Evolutionary conservation across 2,888 invertebrate genomes (phyloP).

Genomic region (Diaphora mendica): DNA sequence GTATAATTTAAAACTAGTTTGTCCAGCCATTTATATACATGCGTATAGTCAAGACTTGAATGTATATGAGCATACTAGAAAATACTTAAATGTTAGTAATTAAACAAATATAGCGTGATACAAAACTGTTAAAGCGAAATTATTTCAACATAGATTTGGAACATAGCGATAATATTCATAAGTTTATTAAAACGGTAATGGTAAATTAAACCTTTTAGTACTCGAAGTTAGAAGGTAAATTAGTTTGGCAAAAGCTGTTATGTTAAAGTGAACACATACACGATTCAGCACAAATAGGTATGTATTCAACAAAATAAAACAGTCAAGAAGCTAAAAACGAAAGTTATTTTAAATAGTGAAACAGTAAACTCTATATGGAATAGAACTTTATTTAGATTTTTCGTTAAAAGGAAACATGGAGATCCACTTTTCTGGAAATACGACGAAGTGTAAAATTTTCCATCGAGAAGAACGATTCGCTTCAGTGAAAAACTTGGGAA

Average conservation of each 20-base stretch:
- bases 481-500: not conserved
- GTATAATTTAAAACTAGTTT: conserved; percentile 38
- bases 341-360: not conserved
- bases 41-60: conserved; percentile 22
- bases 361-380: not conserved
- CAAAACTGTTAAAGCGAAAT: conserved; percentile 47
- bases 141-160: conserved; percentile 58
- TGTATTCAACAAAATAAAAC: not conserved
- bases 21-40: conserved; percentile 22
- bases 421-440: not conserved
- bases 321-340: not conserved
- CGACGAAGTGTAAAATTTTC: not conserved
- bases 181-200: conserved; percentile 56
- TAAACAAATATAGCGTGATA: conserved; percentile 46
- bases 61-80: conserved; percentile 20
- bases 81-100: conserved; percentile 44
- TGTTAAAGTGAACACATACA: not conserved
- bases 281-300: not conserved
- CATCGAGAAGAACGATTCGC: not conserved
- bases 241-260: conserved; percentile 12
- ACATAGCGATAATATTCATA: conserved; percentile 60
- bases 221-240: conserved; percentile 22
- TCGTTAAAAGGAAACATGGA: too few relatives aligned
- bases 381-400: not conserved
- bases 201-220: conserved; percentile 32